Base-by-base conservation (phyloP, 2,888 invertebrate species). In the Lycia hirtaria region DNA sequence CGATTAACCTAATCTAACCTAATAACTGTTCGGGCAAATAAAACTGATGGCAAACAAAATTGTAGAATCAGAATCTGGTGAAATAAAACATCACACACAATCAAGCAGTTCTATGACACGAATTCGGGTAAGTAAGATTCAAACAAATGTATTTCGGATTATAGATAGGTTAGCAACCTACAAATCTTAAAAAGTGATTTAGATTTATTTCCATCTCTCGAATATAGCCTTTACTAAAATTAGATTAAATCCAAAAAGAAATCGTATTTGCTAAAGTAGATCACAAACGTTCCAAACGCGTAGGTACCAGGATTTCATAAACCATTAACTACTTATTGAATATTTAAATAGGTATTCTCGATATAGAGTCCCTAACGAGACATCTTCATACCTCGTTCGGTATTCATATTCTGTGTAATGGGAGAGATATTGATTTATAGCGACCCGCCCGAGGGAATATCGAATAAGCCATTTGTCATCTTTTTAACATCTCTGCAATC, bases 401-500 rank as follows among this genome's bases (percentile, higher is more conserved):
- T 72, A 72, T 73, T 68, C 72, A 69, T 70, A 68, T 70, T 72
- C 67, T 64, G 68, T 62, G 69, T 78, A 79, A 79, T 78, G 72
- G 75, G 67, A 68, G 60, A 68, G 68, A 75, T 75, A 77, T 75
- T 75, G 80, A 80, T 80, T 80, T 80, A 80, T 76, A 72, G 72
- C 70, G 68, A 65, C 63, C 69, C 68, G 67, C 71, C 71, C 60
- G 68, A 56, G 61, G 59, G 77, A 77, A 79, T 80, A 76, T 74
- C 71, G 75, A 75, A 69, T 76, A 71, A 74, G 72, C 69, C 72
- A 76, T 78, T 78, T 75, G 78, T 78, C 75, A 78, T 75, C 68
- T 73, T 70, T 73, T 71, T 71, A 64, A 61, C 65, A 62, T 71
- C 68, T 62, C 67, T 56, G 37, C 55, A 20, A 49, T 48, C 43